A percentile compares a stretch with the other conserved stretches of the same genome.
Evolutionary conservation across 1,140 invertebrate species (phyloP).

Genomic region (Pissodes strobi): DNA sequence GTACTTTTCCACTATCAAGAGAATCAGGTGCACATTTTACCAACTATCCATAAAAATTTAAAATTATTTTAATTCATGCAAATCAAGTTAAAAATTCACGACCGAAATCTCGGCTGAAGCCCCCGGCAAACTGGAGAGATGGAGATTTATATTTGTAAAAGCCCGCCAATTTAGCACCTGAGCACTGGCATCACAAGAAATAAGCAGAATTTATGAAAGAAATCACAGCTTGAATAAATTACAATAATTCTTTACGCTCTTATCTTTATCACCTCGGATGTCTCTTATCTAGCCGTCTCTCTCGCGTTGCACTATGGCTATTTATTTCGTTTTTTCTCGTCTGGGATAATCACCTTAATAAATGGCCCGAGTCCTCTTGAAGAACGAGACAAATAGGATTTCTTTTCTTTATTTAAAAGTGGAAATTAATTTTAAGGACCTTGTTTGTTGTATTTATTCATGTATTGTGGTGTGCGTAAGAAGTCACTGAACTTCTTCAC

Average conservation of each 20-base stretch:
- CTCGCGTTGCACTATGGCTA: background rate
- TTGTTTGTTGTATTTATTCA: too few relatives aligned
- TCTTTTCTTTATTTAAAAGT: slow-evolving; percentile 6
- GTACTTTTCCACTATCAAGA: too few relatives aligned
- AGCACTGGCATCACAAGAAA: slow-evolving; percentile 5
- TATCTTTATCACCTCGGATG: slow-evolving; percentile 4
- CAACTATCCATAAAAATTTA: too few relatives aligned
- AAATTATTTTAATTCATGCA: too few relatives aligned
- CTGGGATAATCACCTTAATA: slow-evolving; percentile 21
- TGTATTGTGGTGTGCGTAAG: too few relatives aligned
- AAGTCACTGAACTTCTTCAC: too few relatives aligned
- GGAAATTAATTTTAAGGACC: too few relatives aligned
- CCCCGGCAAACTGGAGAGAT: too few relatives aligned
- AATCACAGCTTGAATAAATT: slow-evolving; percentile 19
- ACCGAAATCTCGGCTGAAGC: too few relatives aligned
- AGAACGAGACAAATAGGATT: slow-evolving; percentile 2
- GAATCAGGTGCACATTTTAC: too few relatives aligned
- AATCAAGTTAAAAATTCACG: too few relatives aligned
- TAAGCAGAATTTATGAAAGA: slow-evolving; percentile 22
- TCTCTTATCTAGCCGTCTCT: background rate
- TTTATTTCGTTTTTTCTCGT: slow-evolving; percentile 10
- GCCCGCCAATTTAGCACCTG: slow-evolving; percentile 5
- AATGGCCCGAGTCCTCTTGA: slow-evolving; percentile 1
- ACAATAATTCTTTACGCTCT: slow-evolving; percentile 14
- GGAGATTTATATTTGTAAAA: slow-evolving; percentile 8